Evolutionary conservation across 2,113 vertebrate genomes (phyloP).

Genomic region (Antechinus flavipes): DNA sequence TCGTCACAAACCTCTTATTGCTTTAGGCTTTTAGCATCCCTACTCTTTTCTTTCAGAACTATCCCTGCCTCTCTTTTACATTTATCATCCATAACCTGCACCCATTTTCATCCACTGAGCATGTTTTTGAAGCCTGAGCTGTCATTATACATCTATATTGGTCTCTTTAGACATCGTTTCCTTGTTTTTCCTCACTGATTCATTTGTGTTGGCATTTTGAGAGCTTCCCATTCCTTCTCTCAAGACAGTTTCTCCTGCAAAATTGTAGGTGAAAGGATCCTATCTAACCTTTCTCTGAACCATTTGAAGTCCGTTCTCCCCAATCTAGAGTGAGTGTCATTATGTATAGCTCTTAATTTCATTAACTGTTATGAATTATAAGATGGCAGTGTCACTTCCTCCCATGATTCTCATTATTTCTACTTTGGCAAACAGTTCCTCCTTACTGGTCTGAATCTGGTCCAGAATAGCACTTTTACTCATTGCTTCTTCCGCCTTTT

Average conservation of each 20-base stretch:
- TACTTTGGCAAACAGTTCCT: not conserved
- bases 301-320: not conserved
- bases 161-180: not conserved
- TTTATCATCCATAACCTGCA: not conserved
- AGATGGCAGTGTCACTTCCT: not conserved
- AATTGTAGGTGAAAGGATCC: not conserved
- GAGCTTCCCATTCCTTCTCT: not conserved
- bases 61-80: not conserved
- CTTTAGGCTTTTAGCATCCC: not conserved
- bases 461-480: conserved; percentile 2
- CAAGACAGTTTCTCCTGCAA: not conserved
- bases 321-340: not conserved
- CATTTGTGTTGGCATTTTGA: not conserved
- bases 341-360: not conserved
- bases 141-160: not conserved
- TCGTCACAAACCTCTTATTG: not conserved
- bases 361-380: not conserved
- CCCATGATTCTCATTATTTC: not conserved
- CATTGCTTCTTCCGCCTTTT: not conserved
- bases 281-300: not conserved
- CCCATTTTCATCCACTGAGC: not conserved
- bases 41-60: not conserved
- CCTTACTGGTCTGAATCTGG: not conserved
- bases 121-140: not conserved
- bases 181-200: not conserved